Conservation (phyloP, 2,888 invertebrate species). For the Monopis laevigella region DNA sequence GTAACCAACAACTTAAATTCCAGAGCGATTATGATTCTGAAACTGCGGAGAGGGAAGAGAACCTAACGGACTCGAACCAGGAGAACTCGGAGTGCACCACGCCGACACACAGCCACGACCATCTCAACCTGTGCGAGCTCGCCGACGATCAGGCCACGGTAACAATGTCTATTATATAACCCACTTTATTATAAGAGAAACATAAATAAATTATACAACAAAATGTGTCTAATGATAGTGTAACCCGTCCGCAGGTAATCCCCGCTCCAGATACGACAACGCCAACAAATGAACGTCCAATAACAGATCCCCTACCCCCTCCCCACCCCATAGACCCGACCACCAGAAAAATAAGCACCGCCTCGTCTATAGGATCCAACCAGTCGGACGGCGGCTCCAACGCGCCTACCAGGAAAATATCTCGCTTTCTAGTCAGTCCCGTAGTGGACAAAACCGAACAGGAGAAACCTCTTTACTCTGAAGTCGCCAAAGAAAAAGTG, state of each 20-base stretch:
- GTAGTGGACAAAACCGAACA: conserved; percentile 68
- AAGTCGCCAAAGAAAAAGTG: conserved; percentile 24
- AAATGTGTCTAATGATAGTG: no score
- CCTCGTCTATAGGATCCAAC: conserved; percentile 57
- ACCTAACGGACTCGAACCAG: conserved; percentile 61
- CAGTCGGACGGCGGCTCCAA: conserved; percentile 54
- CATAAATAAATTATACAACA: no score
- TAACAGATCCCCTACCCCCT: neutral
- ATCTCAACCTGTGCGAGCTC: conserved; percentile 48
- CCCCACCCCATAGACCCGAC: conserved; percentile 25
- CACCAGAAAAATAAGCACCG: conserved; percentile 51
- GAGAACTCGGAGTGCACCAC: conserved; percentile 65
- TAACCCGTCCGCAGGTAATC: no score
- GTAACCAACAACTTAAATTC: no score
- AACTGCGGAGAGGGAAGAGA: conserved; percentile 61
- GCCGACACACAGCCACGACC: conserved; percentile 58
- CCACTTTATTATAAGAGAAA: no score
- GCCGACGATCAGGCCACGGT: conserved; percentile 27
- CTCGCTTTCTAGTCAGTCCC: conserved; percentile 84
- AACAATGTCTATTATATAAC: neutral
- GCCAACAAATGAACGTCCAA: conserved; percentile 10
- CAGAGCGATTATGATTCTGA: conserved; percentile 63
- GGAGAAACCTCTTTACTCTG: conserved; percentile 20
- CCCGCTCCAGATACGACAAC: conserved; percentile 9
- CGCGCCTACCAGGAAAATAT: conserved; percentile 73